Evolutionary conservation across 2,113 vertebrate genomes (phyloP), one percentile per base, ranked within the genome.

Genomic region (Psittacus erithacus): DNA sequence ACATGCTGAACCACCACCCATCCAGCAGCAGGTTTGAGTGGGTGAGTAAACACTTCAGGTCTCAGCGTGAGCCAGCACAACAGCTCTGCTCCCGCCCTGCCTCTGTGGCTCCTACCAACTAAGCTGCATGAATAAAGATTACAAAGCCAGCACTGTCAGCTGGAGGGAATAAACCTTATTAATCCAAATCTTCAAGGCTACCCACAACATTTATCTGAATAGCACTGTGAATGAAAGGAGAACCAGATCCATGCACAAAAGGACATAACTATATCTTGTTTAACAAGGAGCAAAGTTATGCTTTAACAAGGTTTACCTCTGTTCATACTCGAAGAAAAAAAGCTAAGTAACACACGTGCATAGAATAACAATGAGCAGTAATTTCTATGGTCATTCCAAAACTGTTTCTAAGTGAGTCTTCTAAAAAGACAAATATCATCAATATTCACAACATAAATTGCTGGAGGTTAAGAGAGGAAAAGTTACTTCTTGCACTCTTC

Each of bases 161-260:
- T 64, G 79, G 79, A 71, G 38, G 24, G 43, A 88, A 93, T 93
- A 96, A 94, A 94, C 62, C 69, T 78, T n/a, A 69, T 35, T 93
- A 92, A 94, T 88, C 90, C 80, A 93, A 91, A 92, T 92, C 89
- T 95, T 94, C 84, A 73, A 84, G 91, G 81, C 74, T 71, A 82
- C 84, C 59, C 89, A 92, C 44, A 89, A 90, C 53, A 87, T 17
- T 65, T 59, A 44, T 64, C 33, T 49, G n/a, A 91, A n/a, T 14
- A 64, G 31, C 43, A 57, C 0, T 79, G 67, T 31, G 84, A 86
- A 89, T 57, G 63, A 92, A 91, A 94, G 44, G 52, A 31, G 20
- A 68, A 74, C 22, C 53, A 91, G 92, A 95, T 85, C 91, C 24
- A 0, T 29, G 52, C 67, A 82, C 70, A 90, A 31, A 91, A 80